Evolutionary conservation across 1,140 invertebrate species (phyloP).

Genomic region (Charaxes varanes): DNA sequence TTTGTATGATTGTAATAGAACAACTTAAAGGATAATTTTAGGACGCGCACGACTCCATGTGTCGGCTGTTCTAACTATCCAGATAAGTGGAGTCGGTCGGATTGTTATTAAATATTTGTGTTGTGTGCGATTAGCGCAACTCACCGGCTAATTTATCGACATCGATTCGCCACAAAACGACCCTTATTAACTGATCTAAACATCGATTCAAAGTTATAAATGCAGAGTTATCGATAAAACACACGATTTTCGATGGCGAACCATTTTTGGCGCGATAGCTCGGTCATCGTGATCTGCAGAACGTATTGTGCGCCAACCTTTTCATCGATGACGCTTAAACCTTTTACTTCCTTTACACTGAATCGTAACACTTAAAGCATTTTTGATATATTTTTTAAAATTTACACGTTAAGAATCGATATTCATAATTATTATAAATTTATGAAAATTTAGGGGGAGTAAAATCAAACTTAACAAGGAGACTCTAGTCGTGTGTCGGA

Average conservation of each 20-base stretch:
- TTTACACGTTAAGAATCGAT: too few relatives aligned
- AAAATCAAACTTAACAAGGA: too few relatives aligned
- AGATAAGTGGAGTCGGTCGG: conserved; percentile 66
- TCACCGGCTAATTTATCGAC: conserved; percentile 64
- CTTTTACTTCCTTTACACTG: conserved; percentile 8
- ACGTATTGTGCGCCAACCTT: conserved; percentile 8
- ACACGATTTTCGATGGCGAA: too few relatives aligned
- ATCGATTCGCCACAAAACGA: conserved; percentile 29
- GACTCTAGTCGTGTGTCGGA: too few relatives aligned
- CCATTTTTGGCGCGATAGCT: conserved; percentile 19
- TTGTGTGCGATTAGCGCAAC: conserved; percentile 67
- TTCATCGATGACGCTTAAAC: conserved; percentile 13
- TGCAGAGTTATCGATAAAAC: too few relatives aligned
- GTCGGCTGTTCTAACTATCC: conserved; percentile 32
- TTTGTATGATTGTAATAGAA: not conserved
- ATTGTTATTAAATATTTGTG: conserved; percentile 74
- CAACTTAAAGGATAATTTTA: not conserved
- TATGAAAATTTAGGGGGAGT: too few relatives aligned
- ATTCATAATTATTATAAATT: too few relatives aligned
- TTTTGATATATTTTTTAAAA: too few relatives aligned
- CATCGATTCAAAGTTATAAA: conserved; percentile 15
- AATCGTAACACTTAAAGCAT: conserved; percentile 9
- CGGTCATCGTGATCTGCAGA: conserved; percentile 17
- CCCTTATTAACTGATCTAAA: conserved; percentile 23
- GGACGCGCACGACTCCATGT: conserved; percentile 21